Evolutionary conservation across 1,140 invertebrate species (phyloP).

Genomic region (Eumeta japonica): DNA sequence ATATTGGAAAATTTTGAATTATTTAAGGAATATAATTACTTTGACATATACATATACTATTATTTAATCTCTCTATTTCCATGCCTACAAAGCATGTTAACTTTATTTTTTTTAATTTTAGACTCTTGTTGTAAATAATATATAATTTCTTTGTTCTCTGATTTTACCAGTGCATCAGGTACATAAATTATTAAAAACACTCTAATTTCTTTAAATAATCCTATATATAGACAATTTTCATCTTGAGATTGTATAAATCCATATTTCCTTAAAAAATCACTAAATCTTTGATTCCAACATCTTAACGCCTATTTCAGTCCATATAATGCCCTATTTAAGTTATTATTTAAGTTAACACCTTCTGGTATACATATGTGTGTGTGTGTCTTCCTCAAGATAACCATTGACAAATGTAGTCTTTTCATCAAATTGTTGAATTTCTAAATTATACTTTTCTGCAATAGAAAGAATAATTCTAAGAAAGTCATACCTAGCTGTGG

Average conservation of each 20-base stretch:
- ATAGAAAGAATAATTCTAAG: slow-evolving; percentile 41
- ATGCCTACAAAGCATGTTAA: slow-evolving; percentile 15
- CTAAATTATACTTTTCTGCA: slow-evolving; percentile 24
- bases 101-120: slow-evolving; percentile 16
- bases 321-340: slow-evolving; percentile 14
- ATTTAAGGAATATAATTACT: background rate
- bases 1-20: slow-evolving; percentile 9
- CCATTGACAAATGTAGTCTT: slow-evolving; percentile 48
- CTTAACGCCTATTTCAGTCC: slow-evolving; percentile 10
- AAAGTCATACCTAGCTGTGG: slow-evolving; percentile 31
- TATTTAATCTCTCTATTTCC: slow-evolving; percentile 5
- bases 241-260: slow-evolving; percentile 1
- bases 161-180: slow-evolving; percentile 1
- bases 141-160: slow-evolving; percentile 8
- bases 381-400: slow-evolving; percentile 31
- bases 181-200: background rate
- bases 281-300: slow-evolving; percentile 14
- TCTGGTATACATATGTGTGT: too few relatives aligned
- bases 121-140: slow-evolving; percentile 14
- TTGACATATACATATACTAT: background rate
- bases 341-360: slow-evolving; percentile 10
- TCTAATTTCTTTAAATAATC: background rate
- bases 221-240: background rate
- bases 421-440: slow-evolving; percentile 45
- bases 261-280: slow-evolving; percentile 3